Evolutionary conservation across 2,113 vertebrate species (phyloP), one percentile per base, ranked within the genome.

Genomic region (Morone saxatilis): DNA sequence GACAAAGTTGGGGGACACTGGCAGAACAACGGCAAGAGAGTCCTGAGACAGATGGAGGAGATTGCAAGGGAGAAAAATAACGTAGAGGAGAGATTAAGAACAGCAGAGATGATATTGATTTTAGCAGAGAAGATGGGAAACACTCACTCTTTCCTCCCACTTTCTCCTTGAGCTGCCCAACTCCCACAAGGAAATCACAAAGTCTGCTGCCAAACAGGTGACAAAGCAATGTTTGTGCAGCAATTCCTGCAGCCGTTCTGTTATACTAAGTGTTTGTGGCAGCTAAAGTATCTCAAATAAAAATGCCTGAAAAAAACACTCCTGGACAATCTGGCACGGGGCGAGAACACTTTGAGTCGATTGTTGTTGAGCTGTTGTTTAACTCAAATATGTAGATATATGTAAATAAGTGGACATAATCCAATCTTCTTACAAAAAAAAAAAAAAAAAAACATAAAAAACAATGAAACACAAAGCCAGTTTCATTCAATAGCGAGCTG

Each of bases 201-300:
- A 57, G 67, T 68, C 76, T 68, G 66, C 60, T 61, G 65, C 61
- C 72, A 71, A 78, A 62, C 83, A 68, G 70, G 65, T 79, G 83
- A 88, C 70, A 22, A 25, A 73, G 61, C 71, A 47, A 10, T 20
- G 54, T 71, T 70, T 65, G 63, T 66, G 66, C 45, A 63, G 76
- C 71, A 54, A 48, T 61, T 48, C 25, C 10, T 47, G 22, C 10
- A 60, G 9, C 2, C 11, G 1, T 22, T 53, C 50, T 54, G 45
- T 43, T 22, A 4, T 0, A 76, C 20, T 17, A 43, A n/a, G 36
- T n/a, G n/a, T 70, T 22, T 41, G 71, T 68, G 31, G 20, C 48
- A 45, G n/a, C 7, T 31, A 13, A 65, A 36, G 47, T 5, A n/a
- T 20, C 17, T 57, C n/a, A 25, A 43, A 69, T 41, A 51, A 19